These are phyloP conservation scores for Mus musculus DNA, from an alignment of 2,113 vertebrate genomes.

Conservation along the genomic window GRCm39 chr16:71335001-71335500, in stretches of 20 bases:
- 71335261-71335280: accelerated
- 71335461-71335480: too few species aligned
- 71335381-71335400: not conserved
- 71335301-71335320: not conserved
- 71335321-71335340: not conserved
- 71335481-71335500: not conserved
- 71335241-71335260: not conserved
- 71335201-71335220: not conserved
- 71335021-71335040: too few species aligned
- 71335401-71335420: not conserved
- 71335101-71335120: too few species aligned
- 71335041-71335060: too few species aligned
- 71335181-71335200: not conserved
- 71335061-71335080: too few species aligned
- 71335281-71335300: not conserved
- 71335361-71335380: not conserved
- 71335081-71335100: too few species aligned
- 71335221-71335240: not conserved
- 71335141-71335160: too few species aligned
- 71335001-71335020: too few species aligned
- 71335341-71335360: not conserved
- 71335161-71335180: too few species aligned
- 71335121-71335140: too few species aligned
- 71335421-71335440: not conserved
- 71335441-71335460: not conserved